phyloP scores from a whole-genome alignment of 2,113 vertebrate species.

The Neogobius melanostomus region DNA sequence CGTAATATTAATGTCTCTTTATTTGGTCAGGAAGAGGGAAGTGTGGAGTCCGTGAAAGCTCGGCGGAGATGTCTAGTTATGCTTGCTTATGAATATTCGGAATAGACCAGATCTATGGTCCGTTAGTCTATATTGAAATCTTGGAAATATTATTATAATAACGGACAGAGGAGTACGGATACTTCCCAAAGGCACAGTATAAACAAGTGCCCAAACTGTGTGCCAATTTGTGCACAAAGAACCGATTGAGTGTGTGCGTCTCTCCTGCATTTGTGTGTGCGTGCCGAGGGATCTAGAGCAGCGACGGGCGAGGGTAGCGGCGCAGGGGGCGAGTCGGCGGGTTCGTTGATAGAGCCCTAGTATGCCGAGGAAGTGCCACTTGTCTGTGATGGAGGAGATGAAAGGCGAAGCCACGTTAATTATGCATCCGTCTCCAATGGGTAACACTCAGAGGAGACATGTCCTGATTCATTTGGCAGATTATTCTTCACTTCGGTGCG shows the following conservation, averaged over 20 bases:
- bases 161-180: no score
- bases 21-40: constrained; percentile 5
- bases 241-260: neutral
- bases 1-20: neutral
- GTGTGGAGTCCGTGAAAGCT: constrained; percentile 2
- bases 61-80: constrained; percentile 6
- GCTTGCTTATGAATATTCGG: neutral
- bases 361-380: constrained; percentile 39
- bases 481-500: constrained; percentile 43
- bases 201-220: neutral
- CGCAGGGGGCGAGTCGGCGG: neutral
- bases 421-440: constrained; percentile 51
- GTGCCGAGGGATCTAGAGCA: constrained; percentile 4
- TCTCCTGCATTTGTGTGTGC: neutral
- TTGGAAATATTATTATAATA: no score
- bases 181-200: no score
- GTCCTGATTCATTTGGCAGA: constrained; percentile 56
- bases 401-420: constrained; percentile 53
- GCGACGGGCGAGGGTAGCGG: constrained; percentile 4
- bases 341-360: constrained; percentile 31
- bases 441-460: constrained; percentile 55
- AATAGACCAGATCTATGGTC: neutral
- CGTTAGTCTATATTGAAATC: no score
- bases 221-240: constrained; percentile 1
- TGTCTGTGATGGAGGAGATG: constrained; percentile 50